Base-by-base conservation (phyloP, 2,797 vertebrate genomes). In the Sebastes flavidus region DNA sequence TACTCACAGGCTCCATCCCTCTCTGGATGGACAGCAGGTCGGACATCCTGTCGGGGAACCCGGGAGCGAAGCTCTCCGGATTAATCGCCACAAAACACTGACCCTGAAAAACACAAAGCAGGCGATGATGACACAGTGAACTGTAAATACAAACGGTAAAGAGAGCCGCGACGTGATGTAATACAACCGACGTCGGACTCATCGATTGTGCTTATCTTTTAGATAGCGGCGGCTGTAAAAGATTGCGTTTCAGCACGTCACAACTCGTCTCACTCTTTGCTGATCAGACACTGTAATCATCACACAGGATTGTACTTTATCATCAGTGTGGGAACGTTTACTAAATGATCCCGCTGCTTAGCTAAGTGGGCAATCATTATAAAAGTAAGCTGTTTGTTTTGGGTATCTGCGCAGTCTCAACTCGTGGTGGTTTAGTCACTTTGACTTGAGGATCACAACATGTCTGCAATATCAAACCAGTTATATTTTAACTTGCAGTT, bases 11-110 rank as follows among this genome's bases (percentile, higher is more conserved):
- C 0, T 94, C 82, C 77, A 95, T 42, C 14, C 75, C 79, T 76
- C 96, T 93, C 1, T 96, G 96, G 58, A 96, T 86, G 65, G 89
- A 89, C 75, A 96, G 80, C 55, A 96, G 88, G 72, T 95, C 94
- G 3, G 94, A 89, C 96, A 96, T 95, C 82, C 96, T 93, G 58
- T 90, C 85, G 7, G 38, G 88, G 79, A 96, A 96, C 20, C 94
- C 93, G 0, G 91, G 72, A 30, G 96, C 95, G 84, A 96, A 96
- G 89, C 92, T 94, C 20, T 91, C 94, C 13, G 94, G 96, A 87
- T 96, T 95, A 72, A 96, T 92, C 0, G 93, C 96, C 34, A 96
- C 94, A 65, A 96, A 96, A 81, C 96, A 96, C 81, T 96, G 96
- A 75, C 96, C 96, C 96, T 96, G 83, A 27, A 72, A 87, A 87